Evolutionary conservation across 2,888 invertebrate genomes (phyloP).

Genomic region (Lamellibrachia columna): DNA sequence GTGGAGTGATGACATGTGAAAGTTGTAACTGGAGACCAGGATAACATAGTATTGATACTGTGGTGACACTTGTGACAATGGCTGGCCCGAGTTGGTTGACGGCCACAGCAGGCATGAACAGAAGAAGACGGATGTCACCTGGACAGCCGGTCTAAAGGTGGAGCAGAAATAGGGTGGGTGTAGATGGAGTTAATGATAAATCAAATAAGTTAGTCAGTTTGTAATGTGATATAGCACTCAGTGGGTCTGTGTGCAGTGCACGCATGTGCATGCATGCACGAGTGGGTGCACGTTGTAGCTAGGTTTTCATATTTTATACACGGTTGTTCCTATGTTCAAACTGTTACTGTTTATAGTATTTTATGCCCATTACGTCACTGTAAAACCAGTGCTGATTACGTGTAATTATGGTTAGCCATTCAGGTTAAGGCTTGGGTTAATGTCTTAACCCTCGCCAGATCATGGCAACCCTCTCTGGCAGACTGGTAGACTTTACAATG

Average conservation of each 20-base stretch:
- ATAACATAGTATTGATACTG: neutral
- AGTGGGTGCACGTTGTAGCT: neutral
- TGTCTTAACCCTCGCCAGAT: too few species aligned
- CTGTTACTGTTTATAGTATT: too few species aligned
- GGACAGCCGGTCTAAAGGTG: neutral
- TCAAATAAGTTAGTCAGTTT: neutral
- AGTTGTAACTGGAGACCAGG: neutral
- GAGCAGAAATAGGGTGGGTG: neutral
- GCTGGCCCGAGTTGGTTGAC: neutral
- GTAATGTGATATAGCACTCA: neutral
- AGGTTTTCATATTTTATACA: too few species aligned
- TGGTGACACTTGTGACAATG: neutral
- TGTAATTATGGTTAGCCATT: too few species aligned
- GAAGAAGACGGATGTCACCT: neutral
- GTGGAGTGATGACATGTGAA: neutral
- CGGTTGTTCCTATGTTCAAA: too few species aligned
- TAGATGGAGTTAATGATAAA: neutral
- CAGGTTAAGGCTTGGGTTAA: too few species aligned
- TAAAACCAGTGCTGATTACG: too few species aligned
- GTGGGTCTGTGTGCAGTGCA: neutral
- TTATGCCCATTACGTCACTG: too few species aligned
- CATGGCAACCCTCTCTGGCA: too few species aligned
- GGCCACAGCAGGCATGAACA: neutral
- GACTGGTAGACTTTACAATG: neutral
- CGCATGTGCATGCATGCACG: neutral